These are phyloP conservation scores for Phrixothrix hirtus DNA, from an alignment of 2,888 invertebrate species.

Conservation along the genomic window DNA sequence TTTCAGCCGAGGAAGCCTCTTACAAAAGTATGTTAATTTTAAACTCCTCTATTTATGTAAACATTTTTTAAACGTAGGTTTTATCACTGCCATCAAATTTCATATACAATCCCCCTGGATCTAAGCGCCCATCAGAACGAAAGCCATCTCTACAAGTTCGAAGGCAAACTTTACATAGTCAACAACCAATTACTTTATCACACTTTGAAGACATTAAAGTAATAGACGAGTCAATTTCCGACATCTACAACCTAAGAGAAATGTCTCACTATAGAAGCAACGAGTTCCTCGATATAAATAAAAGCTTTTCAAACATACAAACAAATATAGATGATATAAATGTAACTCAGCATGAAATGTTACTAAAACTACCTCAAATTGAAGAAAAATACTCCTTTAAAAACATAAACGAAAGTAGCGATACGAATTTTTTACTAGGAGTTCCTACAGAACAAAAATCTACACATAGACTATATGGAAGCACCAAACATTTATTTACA, in stretches of 20 bases:
- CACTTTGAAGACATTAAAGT: slow-evolving; percentile 61
- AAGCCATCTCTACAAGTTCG: slow-evolving; percentile 51
- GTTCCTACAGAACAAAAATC: slow-evolving; percentile 49
- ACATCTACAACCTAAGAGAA: slow-evolving; percentile 52
- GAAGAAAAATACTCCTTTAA: slow-evolving; percentile 43
- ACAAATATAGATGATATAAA: slow-evolving; percentile 47
- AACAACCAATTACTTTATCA: slow-evolving; percentile 63
- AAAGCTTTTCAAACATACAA: slow-evolving; percentile 30
- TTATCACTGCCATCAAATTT: slow-evolving; percentile 84
- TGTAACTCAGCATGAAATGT: slow-evolving; percentile 38
- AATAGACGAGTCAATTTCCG: slow-evolving; percentile 52
- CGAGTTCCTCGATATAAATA: slow-evolving; percentile 51
- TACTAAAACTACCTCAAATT: slow-evolving; percentile 40
- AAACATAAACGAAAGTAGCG: slow-evolving; percentile 44
- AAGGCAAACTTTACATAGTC: slow-evolving; percentile 64
- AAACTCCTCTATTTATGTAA: too few species aligned
- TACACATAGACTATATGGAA: slow-evolving; percentile 54
- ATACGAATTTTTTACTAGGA: slow-evolving; percentile 40
- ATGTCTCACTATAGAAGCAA: slow-evolving; percentile 34
- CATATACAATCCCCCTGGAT: slow-evolving; percentile 76
- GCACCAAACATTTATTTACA: slow-evolving; percentile 61
- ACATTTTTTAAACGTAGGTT: slow-evolving; percentile 57
- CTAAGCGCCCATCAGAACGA: slow-evolving; percentile 45
- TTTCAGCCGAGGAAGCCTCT: slow-evolving; percentile 60
- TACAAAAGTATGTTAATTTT: slow-evolving; percentile 53